Percentiles rank a stretch among this genome's conserved stretches.
phyloP scores from a whole-genome alignment of 2,888 invertebrate species.

The Drosophila melanosoma region DNA sequence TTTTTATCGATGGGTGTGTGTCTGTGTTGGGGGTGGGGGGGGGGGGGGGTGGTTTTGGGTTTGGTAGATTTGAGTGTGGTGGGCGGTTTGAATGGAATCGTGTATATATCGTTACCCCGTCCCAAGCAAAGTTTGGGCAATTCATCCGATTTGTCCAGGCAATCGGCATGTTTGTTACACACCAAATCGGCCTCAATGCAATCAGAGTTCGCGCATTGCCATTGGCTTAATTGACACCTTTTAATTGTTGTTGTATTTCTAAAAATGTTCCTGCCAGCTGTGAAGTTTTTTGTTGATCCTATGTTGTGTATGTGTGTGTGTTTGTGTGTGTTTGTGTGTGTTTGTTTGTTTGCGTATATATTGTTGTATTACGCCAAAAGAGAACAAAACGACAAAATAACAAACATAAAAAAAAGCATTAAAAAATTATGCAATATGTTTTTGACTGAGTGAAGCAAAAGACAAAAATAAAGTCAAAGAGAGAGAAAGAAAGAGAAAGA shows the following conservation, averaged over 20 bases:
- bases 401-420: slow-evolving; percentile 38
- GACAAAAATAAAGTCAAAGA: background rate
- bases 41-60: slow-evolving; percentile 1
- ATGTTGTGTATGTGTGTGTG: slow-evolving; percentile 14
- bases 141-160: slow-evolving; percentile 88
- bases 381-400: slow-evolving; percentile 38
- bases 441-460: slow-evolving; percentile 18
- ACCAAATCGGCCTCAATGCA: slow-evolving; percentile 87
- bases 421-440: slow-evolving; percentile 18
- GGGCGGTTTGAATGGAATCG: slow-evolving; percentile 22
- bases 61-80: background rate
- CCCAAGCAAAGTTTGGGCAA: slow-evolving; percentile 72
- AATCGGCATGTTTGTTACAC: slow-evolving; percentile 87
- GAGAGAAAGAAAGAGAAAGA: background rate
- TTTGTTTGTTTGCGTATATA: slow-evolving; percentile 11
- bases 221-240: slow-evolving; percentile 84
- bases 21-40: background rate
- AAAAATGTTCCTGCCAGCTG: slow-evolving; percentile 42
- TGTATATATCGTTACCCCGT: slow-evolving; percentile 73
- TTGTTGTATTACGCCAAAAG: slow-evolving; percentile 28
- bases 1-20: background rate
- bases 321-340: slow-evolving; percentile 18
- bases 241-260: slow-evolving; percentile 46
- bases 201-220: slow-evolving; percentile 88
- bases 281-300: slow-evolving; percentile 10